These are phyloP conservation scores for Cataglyphis altisquamis DNA, from an alignment of 2,888 invertebrate genomes.

Conservation along the genomic window DNA sequence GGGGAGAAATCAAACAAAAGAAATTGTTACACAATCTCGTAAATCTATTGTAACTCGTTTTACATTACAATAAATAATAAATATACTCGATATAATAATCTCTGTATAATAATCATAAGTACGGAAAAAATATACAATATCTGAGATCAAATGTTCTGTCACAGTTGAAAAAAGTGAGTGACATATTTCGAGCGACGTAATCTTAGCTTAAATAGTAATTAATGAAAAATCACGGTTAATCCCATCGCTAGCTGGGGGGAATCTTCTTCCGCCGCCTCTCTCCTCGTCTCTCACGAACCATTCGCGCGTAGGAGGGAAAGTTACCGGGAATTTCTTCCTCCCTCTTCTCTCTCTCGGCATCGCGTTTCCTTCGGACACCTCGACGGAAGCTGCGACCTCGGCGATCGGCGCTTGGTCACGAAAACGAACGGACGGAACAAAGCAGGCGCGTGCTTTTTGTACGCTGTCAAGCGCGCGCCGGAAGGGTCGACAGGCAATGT, in stretches of 20 bases:
- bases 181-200: neutral
- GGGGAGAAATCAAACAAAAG: neutral
- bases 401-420: conserved; percentile 61
- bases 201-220: neutral
- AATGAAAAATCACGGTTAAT: conserved; percentile 34
- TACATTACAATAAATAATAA: neutral
- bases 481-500: conserved; percentile 56
- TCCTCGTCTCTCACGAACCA: conserved; percentile 14
- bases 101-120: neutral
- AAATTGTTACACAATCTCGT: conserved; percentile 7
- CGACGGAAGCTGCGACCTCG: conserved; percentile 60
- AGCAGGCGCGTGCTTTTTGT: conserved; percentile 38
- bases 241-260: conserved; percentile 29
- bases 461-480: conserved; percentile 32
- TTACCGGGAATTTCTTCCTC: conserved; percentile 66
- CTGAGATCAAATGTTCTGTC: conserved; percentile 18
- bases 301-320: conserved; percentile 83
- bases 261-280: neutral
- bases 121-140: conserved; percentile 15
- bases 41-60: conserved; percentile 1
- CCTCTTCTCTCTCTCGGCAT: neutral
- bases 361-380: conserved; percentile 25
- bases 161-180: neutral
- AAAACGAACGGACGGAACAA: conserved; percentile 51
- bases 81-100: neutral